A percentile compares a stretch with the other conserved stretches of the same genome.
phyloP scores from a whole-genome alignment of 2,888 invertebrate species.

The Drosophila anceps region DNA sequence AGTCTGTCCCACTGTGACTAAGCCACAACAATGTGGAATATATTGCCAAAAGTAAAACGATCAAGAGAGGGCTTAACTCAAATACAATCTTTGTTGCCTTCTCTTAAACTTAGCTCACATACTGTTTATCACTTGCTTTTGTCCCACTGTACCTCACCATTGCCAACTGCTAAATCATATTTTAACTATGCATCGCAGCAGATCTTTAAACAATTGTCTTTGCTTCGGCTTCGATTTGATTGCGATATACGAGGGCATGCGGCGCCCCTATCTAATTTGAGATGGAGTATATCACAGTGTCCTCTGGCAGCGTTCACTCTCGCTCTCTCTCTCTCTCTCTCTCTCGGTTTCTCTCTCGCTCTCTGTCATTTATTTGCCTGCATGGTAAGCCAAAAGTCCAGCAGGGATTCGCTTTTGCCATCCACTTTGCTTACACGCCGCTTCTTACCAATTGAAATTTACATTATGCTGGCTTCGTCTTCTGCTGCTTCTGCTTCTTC shows the following conservation, averaged over 20 bases:
- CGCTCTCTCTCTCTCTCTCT: neutral
- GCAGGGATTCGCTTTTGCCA: constrained; percentile 14
- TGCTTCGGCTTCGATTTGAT: neutral
- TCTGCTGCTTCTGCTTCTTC: neutral
- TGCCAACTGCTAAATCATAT: neutral
- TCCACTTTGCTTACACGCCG: neutral
- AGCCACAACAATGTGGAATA: neutral
- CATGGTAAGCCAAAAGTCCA: constrained; percentile 20
- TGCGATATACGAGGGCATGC: neutral
- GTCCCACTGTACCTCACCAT: neutral
- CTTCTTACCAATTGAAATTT: constrained; percentile 43
- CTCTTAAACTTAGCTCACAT: neutral
- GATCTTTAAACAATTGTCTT: neutral
- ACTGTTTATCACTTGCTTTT: neutral
- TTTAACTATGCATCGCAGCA: neutral
- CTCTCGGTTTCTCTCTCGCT: neutral
- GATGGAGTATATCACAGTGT: constrained; percentile 24
- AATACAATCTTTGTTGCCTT: too few species aligned
- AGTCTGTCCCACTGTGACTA: too few species aligned
- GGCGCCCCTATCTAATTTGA: constrained; percentile 38
- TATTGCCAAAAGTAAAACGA: too few species aligned
- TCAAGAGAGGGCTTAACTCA: too few species aligned
- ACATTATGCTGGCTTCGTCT: constrained; percentile 41
- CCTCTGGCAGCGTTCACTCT: constrained; percentile 14
- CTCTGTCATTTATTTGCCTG: constrained; percentile 36